phyloP scores from a whole-genome alignment of 2,113 vertebrate species.

The Thalassarche chlororhynchos region DNA sequence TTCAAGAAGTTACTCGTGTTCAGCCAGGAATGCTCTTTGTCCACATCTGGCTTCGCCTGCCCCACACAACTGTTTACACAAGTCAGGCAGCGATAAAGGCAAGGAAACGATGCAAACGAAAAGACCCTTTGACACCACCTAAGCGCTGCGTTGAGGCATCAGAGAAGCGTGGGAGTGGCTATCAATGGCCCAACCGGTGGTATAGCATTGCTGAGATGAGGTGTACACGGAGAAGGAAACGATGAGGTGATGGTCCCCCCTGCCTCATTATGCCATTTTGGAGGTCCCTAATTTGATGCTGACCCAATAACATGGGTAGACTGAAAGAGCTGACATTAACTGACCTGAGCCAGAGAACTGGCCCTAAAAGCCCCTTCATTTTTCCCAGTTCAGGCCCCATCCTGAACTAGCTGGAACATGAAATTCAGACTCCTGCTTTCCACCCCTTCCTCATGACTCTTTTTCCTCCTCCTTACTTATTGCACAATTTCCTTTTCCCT shows the following conservation, averaged over 20 bases:
- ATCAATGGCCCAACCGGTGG: accelerated
- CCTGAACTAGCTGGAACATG: not conserved
- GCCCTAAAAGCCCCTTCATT: not conserved
- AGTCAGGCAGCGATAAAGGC: not conserved
- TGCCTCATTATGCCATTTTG: not conserved
- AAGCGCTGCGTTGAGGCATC: not conserved
- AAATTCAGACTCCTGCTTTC: not conserved
- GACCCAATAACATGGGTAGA: accelerated
- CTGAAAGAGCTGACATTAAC: not conserved
- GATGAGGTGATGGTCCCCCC: not conserved
- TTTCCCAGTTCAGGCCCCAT: not conserved
- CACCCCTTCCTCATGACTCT: not conserved
- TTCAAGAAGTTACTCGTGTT: not conserved
- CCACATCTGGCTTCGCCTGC: not conserved
- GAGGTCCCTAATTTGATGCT: not conserved
- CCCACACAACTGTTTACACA: not conserved
- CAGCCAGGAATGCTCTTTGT: not conserved
- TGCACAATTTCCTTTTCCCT: not conserved
- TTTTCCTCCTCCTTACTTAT: not conserved
- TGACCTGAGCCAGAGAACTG: not conserved
- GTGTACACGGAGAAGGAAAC: not conserved
- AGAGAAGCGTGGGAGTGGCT: not conserved
- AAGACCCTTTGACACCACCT: not conserved
- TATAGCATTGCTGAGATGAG: not conserved
- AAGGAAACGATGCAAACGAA: not conserved